Evolutionary conservation across 2,888 invertebrate species (phyloP), one percentile per base, ranked within the genome.

Genomic region (Panopea generosa): DNA sequence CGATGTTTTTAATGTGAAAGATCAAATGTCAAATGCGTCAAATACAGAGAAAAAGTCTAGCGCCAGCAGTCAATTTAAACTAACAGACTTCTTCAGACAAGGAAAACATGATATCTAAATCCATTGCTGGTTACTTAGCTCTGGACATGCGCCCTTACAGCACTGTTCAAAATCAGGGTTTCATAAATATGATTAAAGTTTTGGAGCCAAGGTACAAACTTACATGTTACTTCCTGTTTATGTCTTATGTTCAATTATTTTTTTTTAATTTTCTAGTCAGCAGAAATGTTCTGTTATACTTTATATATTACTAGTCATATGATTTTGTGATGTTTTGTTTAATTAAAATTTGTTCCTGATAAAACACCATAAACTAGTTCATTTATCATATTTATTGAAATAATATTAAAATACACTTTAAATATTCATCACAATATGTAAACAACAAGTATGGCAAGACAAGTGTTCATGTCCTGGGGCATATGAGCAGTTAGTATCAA

Each of bases 171-270:
- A 45, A 45, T 45, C 45, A 16, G 6, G 45, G 45, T 3, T 45
- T 45, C 45, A 45, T 4, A 45, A 45, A 45, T n/a, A 45, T 45
- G 45, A 18, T 45, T 16, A 4, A 45, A 9, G 45, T 45, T 3
- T 45, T 45, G 45, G 45, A 45, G 16, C 45, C 45, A 20, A 45
- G 20, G 45, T 45, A 45, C 45, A 45, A 16, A 45, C 16, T 45
- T 18, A 6, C 45, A 45, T 9, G 33, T n/a, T n/a, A n/a, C n/a
- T n/a, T n/a, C n/a, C n/a, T n/a, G n/a, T n/a, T n/a, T n/a, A n/a
- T n/a, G n/a, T n/a, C n/a, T n/a, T n/a, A n/a, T n/a, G n/a, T n/a
- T n/a, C n/a, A n/a, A n/a, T n/a, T n/a, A n/a, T n/a, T n/a, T n/a
- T n/a, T 40, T 40, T 40, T 11, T 40, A 40, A 40, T 40, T 7